phyloP scores from a whole-genome alignment of 1,140 invertebrate genomes.

The Drosophila orosa region DNA sequence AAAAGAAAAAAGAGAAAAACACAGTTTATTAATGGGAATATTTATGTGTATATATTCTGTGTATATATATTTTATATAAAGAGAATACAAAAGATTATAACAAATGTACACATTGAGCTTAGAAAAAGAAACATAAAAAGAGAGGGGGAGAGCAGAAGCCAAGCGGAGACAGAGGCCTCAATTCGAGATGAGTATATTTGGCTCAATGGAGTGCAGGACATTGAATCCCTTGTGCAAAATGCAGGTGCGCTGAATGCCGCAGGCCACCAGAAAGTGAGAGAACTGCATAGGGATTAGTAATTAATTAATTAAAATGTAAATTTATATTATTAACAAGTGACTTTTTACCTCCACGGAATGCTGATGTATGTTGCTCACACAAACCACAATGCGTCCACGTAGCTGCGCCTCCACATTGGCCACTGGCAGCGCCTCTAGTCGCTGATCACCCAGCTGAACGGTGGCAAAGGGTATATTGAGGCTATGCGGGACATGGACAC shows the following conservation, averaged over 20 bases:
- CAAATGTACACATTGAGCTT: constrained; percentile 55
- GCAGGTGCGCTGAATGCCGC: constrained; percentile 88
- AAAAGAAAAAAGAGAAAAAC: constrained; percentile 17
- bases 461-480: constrained; percentile 94
- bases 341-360: constrained; percentile 89
- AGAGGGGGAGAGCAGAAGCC: too few species aligned
- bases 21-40: constrained; percentile 2
- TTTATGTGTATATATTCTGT: neutral
- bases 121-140: too few species aligned
- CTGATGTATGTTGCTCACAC: constrained; percentile 91
- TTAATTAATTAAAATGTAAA: constrained; percentile 13
- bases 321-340: neutral
- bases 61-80: constrained; percentile 11
- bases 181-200: constrained; percentile 86
- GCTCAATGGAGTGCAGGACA: constrained; percentile 87
- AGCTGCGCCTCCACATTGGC: constrained; percentile 87
- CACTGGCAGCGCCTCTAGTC: constrained; percentile 87
- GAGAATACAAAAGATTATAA: constrained; percentile 26
- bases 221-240: constrained; percentile 90
- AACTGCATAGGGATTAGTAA: constrained; percentile 85
- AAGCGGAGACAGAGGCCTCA: too few species aligned
- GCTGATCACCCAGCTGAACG: constrained; percentile 88
- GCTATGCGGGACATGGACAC: constrained; percentile 90
- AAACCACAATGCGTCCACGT: constrained; percentile 88
- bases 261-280: constrained; percentile 89